These are phyloP conservation scores for Labeo catla DNA, from an alignment of 2,113 vertebrate species.

Conservation along the genomic window DNA sequence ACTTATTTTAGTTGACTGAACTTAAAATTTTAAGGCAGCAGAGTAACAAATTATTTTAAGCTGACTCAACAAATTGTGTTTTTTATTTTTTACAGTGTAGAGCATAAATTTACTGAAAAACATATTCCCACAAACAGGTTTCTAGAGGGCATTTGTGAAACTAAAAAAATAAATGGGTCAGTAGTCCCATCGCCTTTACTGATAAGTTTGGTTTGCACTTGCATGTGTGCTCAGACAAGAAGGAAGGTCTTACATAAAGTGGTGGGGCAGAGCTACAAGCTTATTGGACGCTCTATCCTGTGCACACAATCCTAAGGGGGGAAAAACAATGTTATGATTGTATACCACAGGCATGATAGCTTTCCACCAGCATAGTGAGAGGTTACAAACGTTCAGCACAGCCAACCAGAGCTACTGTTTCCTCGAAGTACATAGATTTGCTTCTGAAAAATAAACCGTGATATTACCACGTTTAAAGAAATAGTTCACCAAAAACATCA, in stretches of 20 bases:
- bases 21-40: no score
- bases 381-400: not conserved
- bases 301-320: slow-evolving; percentile 13
- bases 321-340: slow-evolving; percentile 34
- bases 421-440: not conserved
- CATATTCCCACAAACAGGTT: not conserved
- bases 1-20: no score
- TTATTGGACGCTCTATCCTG: not conserved
- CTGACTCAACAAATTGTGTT: no score
- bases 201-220: not conserved
- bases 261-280: slow-evolving; percentile 5
- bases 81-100: no score
- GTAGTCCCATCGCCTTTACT: not conserved
- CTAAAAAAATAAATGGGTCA: not conserved
- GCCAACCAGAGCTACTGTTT: not conserved
- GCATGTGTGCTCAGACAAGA: not conserved
- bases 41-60: no score
- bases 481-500: not conserved
- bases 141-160: not conserved
- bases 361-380: not conserved
- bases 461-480: not conserved
- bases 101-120: not conserved
- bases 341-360: not conserved
- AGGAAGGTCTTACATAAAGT: slow-evolving; percentile 6
- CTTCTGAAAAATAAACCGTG: not conserved